Evolutionary conservation across 2,797 vertebrate species (phyloP).

Genomic region (Hyperoplus immaculatus): DNA sequence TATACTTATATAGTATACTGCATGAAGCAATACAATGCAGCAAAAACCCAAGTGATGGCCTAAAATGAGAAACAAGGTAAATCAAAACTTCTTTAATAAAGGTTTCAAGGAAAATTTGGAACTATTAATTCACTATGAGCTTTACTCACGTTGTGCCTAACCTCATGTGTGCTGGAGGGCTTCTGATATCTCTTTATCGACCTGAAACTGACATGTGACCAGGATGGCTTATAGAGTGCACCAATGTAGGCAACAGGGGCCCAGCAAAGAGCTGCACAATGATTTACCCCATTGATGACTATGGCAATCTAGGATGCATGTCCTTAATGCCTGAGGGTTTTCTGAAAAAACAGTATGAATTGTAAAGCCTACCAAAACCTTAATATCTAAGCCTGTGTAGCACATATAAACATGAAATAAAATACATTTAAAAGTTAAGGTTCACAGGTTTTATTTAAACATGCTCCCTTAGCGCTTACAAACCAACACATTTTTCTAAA

Average conservation of each 20-base stretch:
- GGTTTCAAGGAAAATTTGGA: neutral
- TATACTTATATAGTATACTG: neutral
- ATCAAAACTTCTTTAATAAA: neutral
- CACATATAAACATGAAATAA: too few species aligned
- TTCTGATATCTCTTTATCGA: neutral
- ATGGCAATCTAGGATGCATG: too few species aligned
- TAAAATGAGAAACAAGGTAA: neutral
- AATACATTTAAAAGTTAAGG: too few species aligned
- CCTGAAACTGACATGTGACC: constrained; percentile 7
- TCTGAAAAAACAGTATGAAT: too few species aligned
- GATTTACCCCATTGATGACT: neutral
- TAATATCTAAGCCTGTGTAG: too few species aligned
- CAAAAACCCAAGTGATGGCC: neutral
- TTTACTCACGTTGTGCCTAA: constrained; percentile 7
- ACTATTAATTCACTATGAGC: neutral
- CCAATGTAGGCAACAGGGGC: neutral
- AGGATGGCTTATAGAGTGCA: neutral
- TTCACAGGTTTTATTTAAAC: too few species aligned
- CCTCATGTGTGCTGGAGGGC: neutral
- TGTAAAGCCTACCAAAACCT: too few species aligned
- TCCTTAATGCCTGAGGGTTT: too few species aligned
- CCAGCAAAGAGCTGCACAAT: neutral
- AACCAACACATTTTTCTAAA: too few species aligned
- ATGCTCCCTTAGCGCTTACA: too few species aligned
- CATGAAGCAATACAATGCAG: neutral